phyloP scores from a whole-genome alignment of 2,797 vertebrate species.

The Hoplostethus atlanticus region DNA sequence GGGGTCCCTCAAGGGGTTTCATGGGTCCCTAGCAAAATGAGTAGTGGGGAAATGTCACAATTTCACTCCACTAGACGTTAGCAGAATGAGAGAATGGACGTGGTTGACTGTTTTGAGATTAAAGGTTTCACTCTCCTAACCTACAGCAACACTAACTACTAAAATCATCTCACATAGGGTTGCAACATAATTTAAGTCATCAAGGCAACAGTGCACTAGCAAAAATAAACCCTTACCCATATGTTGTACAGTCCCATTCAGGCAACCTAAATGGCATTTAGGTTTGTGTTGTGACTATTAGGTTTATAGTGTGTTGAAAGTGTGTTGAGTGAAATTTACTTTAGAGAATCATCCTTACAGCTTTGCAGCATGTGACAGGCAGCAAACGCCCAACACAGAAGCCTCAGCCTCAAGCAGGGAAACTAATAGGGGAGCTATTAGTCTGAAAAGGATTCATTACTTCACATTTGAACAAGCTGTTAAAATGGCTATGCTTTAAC shows the following conservation, averaged over 20 bases:
- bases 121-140: too few relatives aligned
- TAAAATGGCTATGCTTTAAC: background rate
- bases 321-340: background rate
- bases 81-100: too few relatives aligned
- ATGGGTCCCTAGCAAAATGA: background rate
- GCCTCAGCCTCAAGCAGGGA: background rate
- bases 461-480: background rate
- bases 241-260: background rate
- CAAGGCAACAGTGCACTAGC: background rate
- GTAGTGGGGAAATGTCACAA: background rate
- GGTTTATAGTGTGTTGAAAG: background rate
- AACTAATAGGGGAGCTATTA: background rate
- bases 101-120: too few relatives aligned
- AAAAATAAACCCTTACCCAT: background rate
- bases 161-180: too few relatives aligned
- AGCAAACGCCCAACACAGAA: background rate
- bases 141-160: too few relatives aligned
- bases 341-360: background rate
- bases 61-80: too few relatives aligned
- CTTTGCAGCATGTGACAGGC: background rate
- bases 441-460: background rate
- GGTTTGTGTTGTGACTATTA: background rate
- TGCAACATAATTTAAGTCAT: too few relatives aligned
- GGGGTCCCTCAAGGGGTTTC: background rate
- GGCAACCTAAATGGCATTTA: background rate